phyloP scores from a whole-genome alignment of 2,113 vertebrate species.

The Nesoenas mayeri region DNA sequence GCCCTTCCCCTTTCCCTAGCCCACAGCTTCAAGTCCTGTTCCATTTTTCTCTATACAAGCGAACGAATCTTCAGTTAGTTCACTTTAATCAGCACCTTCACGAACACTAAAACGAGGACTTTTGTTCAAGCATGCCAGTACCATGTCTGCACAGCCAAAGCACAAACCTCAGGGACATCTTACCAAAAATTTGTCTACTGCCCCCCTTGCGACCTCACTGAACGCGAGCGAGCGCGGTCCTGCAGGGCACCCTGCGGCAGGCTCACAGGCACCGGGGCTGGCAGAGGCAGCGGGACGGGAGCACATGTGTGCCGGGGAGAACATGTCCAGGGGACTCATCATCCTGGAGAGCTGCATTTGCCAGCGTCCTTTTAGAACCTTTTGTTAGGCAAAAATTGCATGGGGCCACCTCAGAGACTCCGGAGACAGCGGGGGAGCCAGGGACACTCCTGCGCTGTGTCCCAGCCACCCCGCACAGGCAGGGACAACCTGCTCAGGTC shows the following conservation, averaged over 20 bases:
- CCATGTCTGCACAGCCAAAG: neutral
- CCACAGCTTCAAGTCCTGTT: too few species aligned
- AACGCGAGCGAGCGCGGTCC: neutral
- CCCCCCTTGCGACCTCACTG: neutral
- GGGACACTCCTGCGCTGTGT: fast-evolving
- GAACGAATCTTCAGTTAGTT: neutral
- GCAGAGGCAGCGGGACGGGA: neutral
- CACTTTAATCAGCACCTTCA: neutral
- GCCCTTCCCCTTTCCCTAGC: neutral
- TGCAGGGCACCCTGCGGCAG: neutral
- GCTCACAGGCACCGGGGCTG: neutral
- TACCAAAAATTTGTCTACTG: neutral
- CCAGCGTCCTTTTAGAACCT: neutral
- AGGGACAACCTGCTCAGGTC: neutral
- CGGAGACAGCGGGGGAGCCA: neutral
- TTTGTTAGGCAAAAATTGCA: neutral
- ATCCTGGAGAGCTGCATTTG: neutral
- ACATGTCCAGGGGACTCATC: neutral
- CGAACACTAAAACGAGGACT: neutral
- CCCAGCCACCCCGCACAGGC: fast-evolving
- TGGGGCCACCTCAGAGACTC: neutral
- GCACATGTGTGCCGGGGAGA: neutral
- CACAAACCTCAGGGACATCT: neutral
- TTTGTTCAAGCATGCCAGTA: neutral
- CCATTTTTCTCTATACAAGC: neutral